Evolutionary conservation across 2,888 invertebrate genomes (phyloP).

Genomic region (Mamestra brassicae): DNA sequence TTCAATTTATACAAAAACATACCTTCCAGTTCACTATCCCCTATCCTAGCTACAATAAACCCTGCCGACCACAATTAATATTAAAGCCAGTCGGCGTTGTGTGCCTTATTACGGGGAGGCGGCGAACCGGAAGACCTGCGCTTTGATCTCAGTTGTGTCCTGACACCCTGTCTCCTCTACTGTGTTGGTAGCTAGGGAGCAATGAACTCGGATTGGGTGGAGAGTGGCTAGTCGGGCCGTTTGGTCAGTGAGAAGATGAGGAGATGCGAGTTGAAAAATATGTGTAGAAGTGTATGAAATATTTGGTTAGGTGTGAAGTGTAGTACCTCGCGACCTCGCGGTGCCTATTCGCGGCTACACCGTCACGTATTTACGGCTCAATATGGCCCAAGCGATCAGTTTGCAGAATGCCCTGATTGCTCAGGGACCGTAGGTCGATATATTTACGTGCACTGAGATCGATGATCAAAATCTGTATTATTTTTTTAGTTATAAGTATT

Average conservation of each 20-base stretch:
- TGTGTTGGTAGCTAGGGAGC: conserved; percentile 20
- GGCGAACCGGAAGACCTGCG: conserved; percentile 41
- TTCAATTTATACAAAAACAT: not conserved
- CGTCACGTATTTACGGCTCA: too few species aligned
- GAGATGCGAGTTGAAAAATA: too few species aligned
- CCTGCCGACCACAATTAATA: conserved; percentile 46
- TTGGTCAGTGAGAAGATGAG: not conserved
- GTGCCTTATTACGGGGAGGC: conserved; percentile 36
- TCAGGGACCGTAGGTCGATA: too few species aligned
- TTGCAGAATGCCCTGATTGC: too few species aligned
- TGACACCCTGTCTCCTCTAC: conserved; percentile 12
- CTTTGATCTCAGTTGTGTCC: conserved; percentile 62
- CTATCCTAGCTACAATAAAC: not conserved
- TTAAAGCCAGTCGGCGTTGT: conserved; percentile 36
- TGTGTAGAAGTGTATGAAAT: too few species aligned
- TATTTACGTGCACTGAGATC: too few species aligned
- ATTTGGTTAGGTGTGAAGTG: too few species aligned
- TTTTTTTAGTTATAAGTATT: too few species aligned
- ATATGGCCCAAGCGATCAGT: too few species aligned
- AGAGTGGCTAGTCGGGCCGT: not conserved
- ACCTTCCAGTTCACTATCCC: not conserved
- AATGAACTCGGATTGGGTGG: conserved; percentile 29
- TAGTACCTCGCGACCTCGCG: too few species aligned
- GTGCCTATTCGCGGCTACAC: too few species aligned
- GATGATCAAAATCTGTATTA: too few species aligned